Conservation (phyloP, 2,888 invertebrate genomes). For the Drosophila pseudotakahashii region DNA sequence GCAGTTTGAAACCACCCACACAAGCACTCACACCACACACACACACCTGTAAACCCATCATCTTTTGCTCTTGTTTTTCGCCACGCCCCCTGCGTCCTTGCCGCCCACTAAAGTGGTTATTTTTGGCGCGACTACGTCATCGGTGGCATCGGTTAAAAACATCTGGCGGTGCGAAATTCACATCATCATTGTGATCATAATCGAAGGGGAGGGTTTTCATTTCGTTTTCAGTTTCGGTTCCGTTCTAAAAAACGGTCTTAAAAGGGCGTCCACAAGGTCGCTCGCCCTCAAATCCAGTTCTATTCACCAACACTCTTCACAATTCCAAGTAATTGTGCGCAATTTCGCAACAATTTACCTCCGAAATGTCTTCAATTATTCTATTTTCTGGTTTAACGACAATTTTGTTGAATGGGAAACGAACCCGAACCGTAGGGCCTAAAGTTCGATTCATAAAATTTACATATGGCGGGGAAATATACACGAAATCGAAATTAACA, state of each 20-base stretch:
- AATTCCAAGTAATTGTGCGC: constrained; percentile 11
- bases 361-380: constrained; percentile 13
- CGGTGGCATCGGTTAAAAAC: constrained; percentile 58
- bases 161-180: constrained; percentile 48
- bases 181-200: constrained; percentile 2
- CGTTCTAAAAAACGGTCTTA: constrained; percentile 6
- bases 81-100: constrained; percentile 23
- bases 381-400: not conserved
- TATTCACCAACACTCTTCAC: not conserved
- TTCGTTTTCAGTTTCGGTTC: constrained; percentile 1
- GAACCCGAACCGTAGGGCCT: not conserved
- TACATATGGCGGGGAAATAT: constrained; percentile 6
- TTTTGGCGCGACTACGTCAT: constrained; percentile 70
- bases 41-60: constrained; percentile 30
- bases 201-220: constrained; percentile 2
- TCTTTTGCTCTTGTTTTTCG: constrained; percentile 23
- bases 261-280: constrained; percentile 29
- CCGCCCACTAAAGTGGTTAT: constrained; percentile 39
- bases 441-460: constrained; percentile 7
- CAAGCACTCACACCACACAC: constrained; percentile 27
- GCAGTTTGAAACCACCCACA: constrained; percentile 8
- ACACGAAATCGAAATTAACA: constrained; percentile 25
- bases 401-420: constrained; percentile 3
- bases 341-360: constrained; percentile 9
- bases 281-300: not conserved